Base-by-base conservation (phyloP, 2,113 vertebrate genomes). In the Vimba vimba region DNA sequence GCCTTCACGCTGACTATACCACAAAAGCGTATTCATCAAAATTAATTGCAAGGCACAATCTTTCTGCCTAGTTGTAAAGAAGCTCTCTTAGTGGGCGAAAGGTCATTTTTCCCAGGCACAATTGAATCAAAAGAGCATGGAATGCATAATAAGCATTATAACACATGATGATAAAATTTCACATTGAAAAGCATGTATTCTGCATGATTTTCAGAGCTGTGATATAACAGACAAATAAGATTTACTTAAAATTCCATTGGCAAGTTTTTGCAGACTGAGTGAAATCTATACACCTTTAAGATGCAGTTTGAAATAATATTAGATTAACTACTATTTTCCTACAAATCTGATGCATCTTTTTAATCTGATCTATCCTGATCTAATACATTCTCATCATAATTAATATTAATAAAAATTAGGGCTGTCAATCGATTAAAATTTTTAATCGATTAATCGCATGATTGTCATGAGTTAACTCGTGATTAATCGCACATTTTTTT, bases 11-110 rank as follows among this genome's bases (percentile, higher is more conserved):
- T 52, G 78, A n/a, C 50, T 81, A 64, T 66, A 59, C 36, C 59
- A 71, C 52, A 87, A 69, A 27, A 43, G 57, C 4, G 47, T 78
- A 33, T 87, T 87, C 43, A 59, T 74, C 66, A 73, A 76, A 79
- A 79, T 78, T 21, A 75, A 81, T 81, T 75, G 68, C 68, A 64
- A n/a, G 57, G 78, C 79, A 25, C 79, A 82, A 12, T 39, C 55
- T 27, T 75, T 86, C 25, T 86, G 50, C 62, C 45, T 52, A 21
- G 43, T n/a, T 68, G 52, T 69, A 69, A 82, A 52, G 64, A 82
- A 69, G 47, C 62, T 68, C 79, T 74, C 36, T 23, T n/a, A 73
- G 66, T 80, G 66, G 77, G 43, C 12, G 25, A 80, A 79, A 79
- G 66, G 36, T 57, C 57, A 50, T 82, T 50, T 69, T 64, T 50